phyloP scores from a whole-genome alignment of 2,888 invertebrate genomes.

The Andrena haemorrhoa region DNA sequence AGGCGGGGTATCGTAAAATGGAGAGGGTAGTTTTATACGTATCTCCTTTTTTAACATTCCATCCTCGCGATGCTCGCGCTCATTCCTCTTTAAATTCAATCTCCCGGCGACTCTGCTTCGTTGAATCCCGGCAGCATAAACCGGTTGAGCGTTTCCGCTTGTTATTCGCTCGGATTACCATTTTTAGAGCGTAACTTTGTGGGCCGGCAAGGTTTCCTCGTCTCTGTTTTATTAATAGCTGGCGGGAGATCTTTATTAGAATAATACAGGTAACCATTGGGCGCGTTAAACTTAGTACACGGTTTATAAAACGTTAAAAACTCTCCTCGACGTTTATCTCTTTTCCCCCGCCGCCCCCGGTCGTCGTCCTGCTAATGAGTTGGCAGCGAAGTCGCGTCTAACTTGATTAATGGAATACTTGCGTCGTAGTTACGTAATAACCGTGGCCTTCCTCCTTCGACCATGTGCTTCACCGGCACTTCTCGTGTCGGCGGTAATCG shows the following conservation, averaged over 20 bases:
- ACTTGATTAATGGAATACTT: conserved; percentile 82
- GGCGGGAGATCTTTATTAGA: conserved; percentile 21
- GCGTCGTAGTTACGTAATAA: conserved; percentile 80
- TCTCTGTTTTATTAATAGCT: conserved; percentile 20
- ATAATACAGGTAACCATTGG: conserved; percentile 10
- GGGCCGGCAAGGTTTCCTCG: background rate
- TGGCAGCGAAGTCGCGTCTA: conserved; percentile 76
- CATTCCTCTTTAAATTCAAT: conserved; percentile 41
- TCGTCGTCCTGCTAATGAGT: conserved; percentile 74
- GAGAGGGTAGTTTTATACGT: conserved; percentile 8
- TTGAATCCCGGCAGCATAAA: conserved; percentile 16
- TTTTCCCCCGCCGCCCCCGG: conserved; percentile 48
- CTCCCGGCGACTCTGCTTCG: background rate
- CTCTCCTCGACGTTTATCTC: conserved; percentile 40
- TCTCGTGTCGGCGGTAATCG: conserved; percentile 62
- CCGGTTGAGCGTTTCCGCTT: conserved; percentile 26
- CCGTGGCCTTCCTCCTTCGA: conserved; percentile 50
- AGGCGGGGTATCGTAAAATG: conserved; percentile 5
- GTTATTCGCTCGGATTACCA: conserved; percentile 22
- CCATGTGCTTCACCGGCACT: conserved; percentile 45
- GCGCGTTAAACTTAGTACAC: conserved; percentile 10
- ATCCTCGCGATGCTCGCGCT: background rate
- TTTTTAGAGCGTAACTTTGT: conserved; percentile 30
- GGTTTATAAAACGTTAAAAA: conserved; percentile 24
- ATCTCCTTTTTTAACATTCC: conserved; percentile 3